Conservation (phyloP, 2,888 invertebrate genomes). For the Unio pictorum region DNA sequence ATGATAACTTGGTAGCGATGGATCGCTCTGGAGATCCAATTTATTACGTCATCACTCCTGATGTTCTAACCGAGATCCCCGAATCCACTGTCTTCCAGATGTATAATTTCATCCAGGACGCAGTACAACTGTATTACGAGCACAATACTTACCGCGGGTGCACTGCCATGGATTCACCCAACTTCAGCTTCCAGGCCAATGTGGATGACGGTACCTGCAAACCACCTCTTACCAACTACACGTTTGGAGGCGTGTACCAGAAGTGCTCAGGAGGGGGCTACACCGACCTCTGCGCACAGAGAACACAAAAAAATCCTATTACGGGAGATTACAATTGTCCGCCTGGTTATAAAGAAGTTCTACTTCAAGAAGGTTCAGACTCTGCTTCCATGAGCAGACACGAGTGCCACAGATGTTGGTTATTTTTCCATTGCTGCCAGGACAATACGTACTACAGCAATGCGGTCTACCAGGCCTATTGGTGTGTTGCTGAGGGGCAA, state of each 20-base stretch:
- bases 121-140: slow-evolving; percentile 55
- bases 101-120: slow-evolving; percentile 33
- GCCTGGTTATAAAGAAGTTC: no score
- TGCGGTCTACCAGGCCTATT: slow-evolving; percentile 47
- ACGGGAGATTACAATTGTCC: no score
- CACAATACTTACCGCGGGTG: slow-evolving; percentile 58
- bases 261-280: slow-evolving; percentile 33
- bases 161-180: slow-evolving; percentile 47
- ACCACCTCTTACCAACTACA: slow-evolving; percentile 46
- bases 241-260: slow-evolving; percentile 61
- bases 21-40: slow-evolving; percentile 60
- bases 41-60: slow-evolving; percentile 44
- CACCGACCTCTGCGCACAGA: slow-evolving; percentile 13
- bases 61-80: slow-evolving; percentile 53
- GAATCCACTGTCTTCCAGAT: slow-evolving; percentile 37
- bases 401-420: slow-evolving; percentile 2
- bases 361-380: no score
- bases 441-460: slow-evolving; percentile 23
- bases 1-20: slow-evolving; percentile 53
- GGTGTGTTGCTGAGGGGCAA: slow-evolving; percentile 51
- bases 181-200: slow-evolving; percentile 58
- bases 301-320: no score
- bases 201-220: slow-evolving; percentile 56
- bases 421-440: slow-evolving; percentile 35
- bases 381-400: no score